A percentile compares a stretch with the other conserved stretches of the same genome.
Conservation (phyloP, 2,888 invertebrate genomes). For the Eilema depressum region DNA sequence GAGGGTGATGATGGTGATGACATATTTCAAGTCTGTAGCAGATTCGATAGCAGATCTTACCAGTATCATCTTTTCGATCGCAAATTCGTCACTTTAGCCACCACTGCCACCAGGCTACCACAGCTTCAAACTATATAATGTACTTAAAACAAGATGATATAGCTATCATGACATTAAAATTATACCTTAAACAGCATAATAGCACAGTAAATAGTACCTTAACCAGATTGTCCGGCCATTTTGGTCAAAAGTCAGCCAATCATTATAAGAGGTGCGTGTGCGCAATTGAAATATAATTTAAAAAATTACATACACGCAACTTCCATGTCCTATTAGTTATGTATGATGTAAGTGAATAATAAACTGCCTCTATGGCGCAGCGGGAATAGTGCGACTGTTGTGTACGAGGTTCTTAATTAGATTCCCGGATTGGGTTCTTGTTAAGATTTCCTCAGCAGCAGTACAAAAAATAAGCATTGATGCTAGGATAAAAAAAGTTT, state of each 20-base stretch:
- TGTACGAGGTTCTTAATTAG: no score
- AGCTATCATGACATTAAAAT: constrained; percentile 5
- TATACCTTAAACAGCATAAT: constrained; percentile 2
- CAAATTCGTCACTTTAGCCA: neutral
- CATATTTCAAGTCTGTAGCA: no score
- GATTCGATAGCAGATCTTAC: neutral
- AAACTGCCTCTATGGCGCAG: constrained; percentile 13
- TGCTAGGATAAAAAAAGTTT: neutral
- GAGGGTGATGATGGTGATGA: no score
- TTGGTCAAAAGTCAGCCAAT: constrained; percentile 14
- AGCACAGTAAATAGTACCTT: neutral
- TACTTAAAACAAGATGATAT: neutral
- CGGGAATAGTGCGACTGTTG: neutral
- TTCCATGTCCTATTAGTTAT: constrained; percentile 21
- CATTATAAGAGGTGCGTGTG: neutral
- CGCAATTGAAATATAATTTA: constrained; percentile 35
- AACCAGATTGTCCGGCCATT: constrained; percentile 18
- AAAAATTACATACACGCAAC: constrained; percentile 20
- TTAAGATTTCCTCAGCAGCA: no score
- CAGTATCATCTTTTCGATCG: neutral
- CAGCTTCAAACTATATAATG: neutral
- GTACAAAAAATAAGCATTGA: neutral
- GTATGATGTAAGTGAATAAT: neutral
- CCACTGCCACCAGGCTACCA: neutral
- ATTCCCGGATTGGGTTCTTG: no score